Conservation (phyloP, 2,797 vertebrate species). For the Danio aesculapii region DNA sequence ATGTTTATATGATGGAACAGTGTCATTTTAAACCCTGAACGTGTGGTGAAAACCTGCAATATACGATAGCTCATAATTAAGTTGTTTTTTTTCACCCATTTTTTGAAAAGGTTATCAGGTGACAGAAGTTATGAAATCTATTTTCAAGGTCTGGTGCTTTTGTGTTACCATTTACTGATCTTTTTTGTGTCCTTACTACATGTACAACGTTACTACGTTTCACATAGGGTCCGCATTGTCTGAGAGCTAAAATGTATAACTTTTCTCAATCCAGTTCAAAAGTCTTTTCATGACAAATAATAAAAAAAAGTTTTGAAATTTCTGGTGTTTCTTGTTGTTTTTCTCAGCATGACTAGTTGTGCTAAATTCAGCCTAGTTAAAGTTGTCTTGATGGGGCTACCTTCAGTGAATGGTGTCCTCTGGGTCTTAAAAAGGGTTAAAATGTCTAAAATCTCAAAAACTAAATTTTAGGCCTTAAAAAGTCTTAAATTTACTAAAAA, state of each 20-base stretch:
- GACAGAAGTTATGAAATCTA: background rate
- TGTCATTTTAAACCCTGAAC: background rate
- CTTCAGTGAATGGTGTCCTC: no score
- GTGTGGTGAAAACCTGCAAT: background rate
- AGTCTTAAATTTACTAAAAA: no score
- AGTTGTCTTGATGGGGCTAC: no score
- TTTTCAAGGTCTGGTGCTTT: conserved; percentile 16
- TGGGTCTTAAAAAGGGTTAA: no score
- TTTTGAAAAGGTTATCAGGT: conserved; percentile 11
- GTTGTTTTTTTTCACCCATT: background rate
- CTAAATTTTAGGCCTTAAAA: no score
- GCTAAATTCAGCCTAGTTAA: background rate
- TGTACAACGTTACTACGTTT: conserved; percentile 6
- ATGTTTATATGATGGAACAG: background rate
- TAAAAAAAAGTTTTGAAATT: conserved; percentile 36
- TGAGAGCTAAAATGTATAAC: conserved; percentile 2
- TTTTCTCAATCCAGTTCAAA: conserved; percentile 16
- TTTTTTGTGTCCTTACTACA: conserved; percentile 2
- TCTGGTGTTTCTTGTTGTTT: background rate
- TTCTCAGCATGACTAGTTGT: background rate
- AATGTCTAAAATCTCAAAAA: no score
- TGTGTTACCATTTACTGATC: conserved; percentile 4
- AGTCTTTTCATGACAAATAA: conserved; percentile 16
- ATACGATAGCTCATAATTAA: background rate
- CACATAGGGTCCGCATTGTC: background rate